Evolutionary conservation across 2,797 vertebrate genomes (phyloP).

Genomic region (Spinus olivaceus): DNA sequence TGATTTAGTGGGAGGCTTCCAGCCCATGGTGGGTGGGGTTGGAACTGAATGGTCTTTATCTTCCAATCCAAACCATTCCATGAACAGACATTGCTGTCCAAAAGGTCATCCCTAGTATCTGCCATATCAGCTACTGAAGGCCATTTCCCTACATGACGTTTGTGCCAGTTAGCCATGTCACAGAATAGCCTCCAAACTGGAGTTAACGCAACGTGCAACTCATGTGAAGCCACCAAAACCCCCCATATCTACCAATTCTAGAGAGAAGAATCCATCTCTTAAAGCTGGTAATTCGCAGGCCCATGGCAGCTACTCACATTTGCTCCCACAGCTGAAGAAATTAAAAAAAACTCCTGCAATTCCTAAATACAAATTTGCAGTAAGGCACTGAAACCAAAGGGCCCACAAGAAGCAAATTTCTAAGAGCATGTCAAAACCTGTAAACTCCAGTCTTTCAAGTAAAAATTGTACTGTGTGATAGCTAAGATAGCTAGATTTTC

Average conservation of each 20-base stretch:
- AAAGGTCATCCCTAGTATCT: background rate
- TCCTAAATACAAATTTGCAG: background rate
- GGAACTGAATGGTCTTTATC: background rate
- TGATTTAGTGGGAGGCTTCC: background rate
- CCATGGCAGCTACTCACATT: background rate
- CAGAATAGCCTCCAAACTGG: background rate
- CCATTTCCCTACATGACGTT: background rate
- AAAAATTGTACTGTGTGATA: background rate
- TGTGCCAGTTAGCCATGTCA: background rate
- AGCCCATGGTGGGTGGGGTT: background rate
- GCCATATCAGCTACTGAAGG: background rate
- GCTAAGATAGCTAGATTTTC: background rate
- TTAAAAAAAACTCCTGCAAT: background rate
- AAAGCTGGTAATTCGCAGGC: background rate
- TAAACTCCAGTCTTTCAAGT: background rate
- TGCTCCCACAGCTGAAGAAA: background rate
- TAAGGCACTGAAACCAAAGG: background rate
- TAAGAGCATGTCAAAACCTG: background rate
- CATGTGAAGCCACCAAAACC: background rate
- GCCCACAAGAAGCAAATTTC: background rate
- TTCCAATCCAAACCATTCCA: background rate
- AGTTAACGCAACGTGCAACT: background rate
- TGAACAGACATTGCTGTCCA: background rate
- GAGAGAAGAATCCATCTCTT: background rate
- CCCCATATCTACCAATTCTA: background rate